Conservation (phyloP, 2,797 vertebrate species). For the Pogoniulus pusillus region DNA sequence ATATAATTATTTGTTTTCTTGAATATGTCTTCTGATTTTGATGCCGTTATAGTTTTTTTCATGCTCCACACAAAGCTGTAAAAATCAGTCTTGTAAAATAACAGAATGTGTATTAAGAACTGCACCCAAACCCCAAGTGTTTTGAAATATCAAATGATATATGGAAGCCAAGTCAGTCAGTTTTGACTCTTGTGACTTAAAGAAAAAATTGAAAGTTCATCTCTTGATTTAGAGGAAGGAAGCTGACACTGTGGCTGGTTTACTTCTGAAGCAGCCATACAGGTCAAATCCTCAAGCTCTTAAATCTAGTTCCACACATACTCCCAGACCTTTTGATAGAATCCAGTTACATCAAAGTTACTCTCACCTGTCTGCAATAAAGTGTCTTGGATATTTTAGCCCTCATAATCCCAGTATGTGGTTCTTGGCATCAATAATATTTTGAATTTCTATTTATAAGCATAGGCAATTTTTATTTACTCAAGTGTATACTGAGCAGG, state of each 20-base stretch:
- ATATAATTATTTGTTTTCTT: not conserved
- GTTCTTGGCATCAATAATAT: not conserved
- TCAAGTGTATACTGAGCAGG: not conserved
- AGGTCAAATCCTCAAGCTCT: not conserved
- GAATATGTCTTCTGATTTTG: not conserved
- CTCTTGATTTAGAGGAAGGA: not conserved
- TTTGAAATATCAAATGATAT: not conserved
- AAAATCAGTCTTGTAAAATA: not conserved
- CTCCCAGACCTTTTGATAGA: not conserved
- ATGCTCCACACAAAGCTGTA: not conserved
- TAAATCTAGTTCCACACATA: not conserved
- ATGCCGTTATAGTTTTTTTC: not conserved
- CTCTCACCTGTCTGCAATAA: not conserved
- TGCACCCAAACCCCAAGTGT: not conserved
- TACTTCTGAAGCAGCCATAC: not conserved
- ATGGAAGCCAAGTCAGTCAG: not conserved
- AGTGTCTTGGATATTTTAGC: not conserved
- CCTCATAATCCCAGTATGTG: not conserved
- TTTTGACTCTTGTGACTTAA: not conserved
- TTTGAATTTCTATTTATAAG: not conserved
- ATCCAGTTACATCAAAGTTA: not conserved
- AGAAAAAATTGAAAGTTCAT: not conserved
- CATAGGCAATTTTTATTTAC: not conserved
- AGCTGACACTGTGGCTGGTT: accelerated
- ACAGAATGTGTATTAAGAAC: not conserved